phyloP scores from a whole-genome alignment of 1,140 invertebrate species.

The Dinothrombium tinctorium region DNA sequence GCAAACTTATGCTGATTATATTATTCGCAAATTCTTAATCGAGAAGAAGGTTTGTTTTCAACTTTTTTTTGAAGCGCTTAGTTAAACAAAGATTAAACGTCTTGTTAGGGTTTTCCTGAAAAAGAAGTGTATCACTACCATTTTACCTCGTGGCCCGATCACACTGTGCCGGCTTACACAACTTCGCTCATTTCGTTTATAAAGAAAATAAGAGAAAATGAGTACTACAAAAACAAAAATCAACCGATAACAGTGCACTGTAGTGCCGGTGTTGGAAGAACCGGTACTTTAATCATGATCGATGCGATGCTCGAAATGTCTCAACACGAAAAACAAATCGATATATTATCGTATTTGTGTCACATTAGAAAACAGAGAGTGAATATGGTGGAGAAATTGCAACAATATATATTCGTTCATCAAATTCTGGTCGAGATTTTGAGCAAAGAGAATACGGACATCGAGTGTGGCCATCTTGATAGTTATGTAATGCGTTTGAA shows the following conservation, averaged over 20 bases:
- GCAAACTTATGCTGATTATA: slow-evolving; percentile 11
- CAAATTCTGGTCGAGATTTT: no score
- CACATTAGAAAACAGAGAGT: slow-evolving; percentile 84
- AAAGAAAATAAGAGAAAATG: slow-evolving; percentile 71
- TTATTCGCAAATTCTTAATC: slow-evolving; percentile 11
- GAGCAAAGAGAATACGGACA: no score
- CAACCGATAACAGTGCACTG: slow-evolving; percentile 93
- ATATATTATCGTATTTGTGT: slow-evolving; percentile 88
- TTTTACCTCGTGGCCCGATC: slow-evolving; percentile 91
- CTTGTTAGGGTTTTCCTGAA: not conserved
- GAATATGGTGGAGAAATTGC: slow-evolving; percentile 95
- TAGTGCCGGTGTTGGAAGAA: slow-evolving; percentile 14
- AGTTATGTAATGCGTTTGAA: no score
- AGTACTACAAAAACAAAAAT: slow-evolving; percentile 32
- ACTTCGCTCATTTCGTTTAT: slow-evolving; percentile 88
- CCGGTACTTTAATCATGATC: slow-evolving; percentile 74
- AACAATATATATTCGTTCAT: slow-evolving; percentile 97
- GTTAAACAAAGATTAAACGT: no score
- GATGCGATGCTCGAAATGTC: slow-evolving; percentile 93
- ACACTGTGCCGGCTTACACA: slow-evolving; percentile 82
- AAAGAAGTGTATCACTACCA: slow-evolving; percentile 71
- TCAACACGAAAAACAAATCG: slow-evolving; percentile 67
- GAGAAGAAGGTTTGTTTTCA: slow-evolving; percentile 4
- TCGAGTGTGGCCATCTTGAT: no score
- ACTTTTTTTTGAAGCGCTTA: not conserved